Evolutionary conservation across 2,113 vertebrate species (phyloP), one percentile per base, ranked within the genome.

Genomic region (Petrocephalus microphthalmus): DNA sequence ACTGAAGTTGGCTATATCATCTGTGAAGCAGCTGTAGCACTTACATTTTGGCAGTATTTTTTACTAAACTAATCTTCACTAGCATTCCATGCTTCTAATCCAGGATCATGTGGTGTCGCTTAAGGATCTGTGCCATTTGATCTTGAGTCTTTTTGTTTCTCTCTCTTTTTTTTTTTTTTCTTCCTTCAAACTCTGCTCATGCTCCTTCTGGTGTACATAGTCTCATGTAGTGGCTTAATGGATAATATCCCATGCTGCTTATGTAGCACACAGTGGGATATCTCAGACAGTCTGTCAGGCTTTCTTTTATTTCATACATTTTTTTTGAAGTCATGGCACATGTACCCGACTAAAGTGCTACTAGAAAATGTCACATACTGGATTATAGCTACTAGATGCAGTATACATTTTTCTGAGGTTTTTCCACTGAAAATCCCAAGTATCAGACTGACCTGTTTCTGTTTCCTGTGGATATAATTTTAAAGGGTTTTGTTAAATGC

Each of bases 61-160:
- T 84, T 84, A n/a, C 7, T 84, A 49, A 49, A 25, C 22, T 7
- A 49, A 49, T 52, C 42, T 92, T 92, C 42, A 33, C 87, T 88
- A 83, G 64, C 56, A 53, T 87, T 57, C 71, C 87, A 33, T 88
- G 82, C 89, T 74, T 89, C 89, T 94, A 94, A 96, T 95, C 94
- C 94, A 91, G 82, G 57, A 93, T 89, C 94, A 93, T 94, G 93
- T 93, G 94, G 57, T 88, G 85, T 82, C 93, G 92, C 85, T 95
- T 93, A 92, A 91, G 90, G 90, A 45, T 90, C 84, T 78, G 87
- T 42, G 54, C 84, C 85, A 87, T 94, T 92, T 92, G 88, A 94
- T 92, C 90, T 91, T 67, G 82, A 56, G 81, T 89, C 91, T 89
- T 90, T 90, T 82, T 89, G 86, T 53, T 90, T 60, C 88, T 60